Evolutionary conservation across 2,797 vertebrate genomes (phyloP).

Genomic region (Carapus acus): DNA sequence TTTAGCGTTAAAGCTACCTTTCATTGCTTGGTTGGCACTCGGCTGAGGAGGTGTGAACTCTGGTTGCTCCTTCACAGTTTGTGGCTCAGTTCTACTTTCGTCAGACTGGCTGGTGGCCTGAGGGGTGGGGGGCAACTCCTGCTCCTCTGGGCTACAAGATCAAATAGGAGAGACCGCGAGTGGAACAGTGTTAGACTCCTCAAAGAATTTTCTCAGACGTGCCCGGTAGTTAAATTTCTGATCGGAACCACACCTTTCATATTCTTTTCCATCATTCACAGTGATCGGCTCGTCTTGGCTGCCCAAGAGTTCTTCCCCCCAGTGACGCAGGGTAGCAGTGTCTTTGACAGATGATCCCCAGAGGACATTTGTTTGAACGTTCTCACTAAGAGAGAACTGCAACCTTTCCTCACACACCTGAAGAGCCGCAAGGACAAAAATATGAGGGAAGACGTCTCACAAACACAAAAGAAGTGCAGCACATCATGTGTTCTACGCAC

Average conservation of each 20-base stretch:
- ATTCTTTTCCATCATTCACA: conserved; percentile 45
- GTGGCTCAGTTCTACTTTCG: conserved; percentile 52
- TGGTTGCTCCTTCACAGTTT: conserved; percentile 69
- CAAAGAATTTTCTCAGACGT: too few species aligned
- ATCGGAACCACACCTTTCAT: conserved; percentile 56
- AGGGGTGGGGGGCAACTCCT: conserved; percentile 20
- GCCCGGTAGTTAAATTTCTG: too few species aligned
- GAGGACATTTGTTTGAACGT: conserved; percentile 86
- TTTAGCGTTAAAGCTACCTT: conserved; percentile 60
- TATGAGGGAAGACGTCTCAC: neutral
- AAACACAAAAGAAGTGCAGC: neutral
- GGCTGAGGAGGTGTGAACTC: conserved; percentile 70
- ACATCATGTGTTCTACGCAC: conserved; percentile 30
- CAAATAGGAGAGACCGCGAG: neutral
- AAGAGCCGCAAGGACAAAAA: conserved; percentile 19
- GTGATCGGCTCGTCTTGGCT: conserved; percentile 31
- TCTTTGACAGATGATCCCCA: conserved; percentile 72
- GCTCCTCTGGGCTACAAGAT: conserved; percentile 50
- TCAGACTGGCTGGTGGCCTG: conserved; percentile 33
- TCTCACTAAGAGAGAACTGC: conserved; percentile 85
- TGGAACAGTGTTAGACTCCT: neutral
- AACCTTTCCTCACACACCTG: conserved; percentile 90
- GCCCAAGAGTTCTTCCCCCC: conserved; percentile 62
- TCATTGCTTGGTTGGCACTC: conserved; percentile 75
- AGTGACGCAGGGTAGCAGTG: conserved; percentile 62